Evolutionary conservation across 2,888 invertebrate species (phyloP).

Genomic region (Schizaphis graminum): DNA sequence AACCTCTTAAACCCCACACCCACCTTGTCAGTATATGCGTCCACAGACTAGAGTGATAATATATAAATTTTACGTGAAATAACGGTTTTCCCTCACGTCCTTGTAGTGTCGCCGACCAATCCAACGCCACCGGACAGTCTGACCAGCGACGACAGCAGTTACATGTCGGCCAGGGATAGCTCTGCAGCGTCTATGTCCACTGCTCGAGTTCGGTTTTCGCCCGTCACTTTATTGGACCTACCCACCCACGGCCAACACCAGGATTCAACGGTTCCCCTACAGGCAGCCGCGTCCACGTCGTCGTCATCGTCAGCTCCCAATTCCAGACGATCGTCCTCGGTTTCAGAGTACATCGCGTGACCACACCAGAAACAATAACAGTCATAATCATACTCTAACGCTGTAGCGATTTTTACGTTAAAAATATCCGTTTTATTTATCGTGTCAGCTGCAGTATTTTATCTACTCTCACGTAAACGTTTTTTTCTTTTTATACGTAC

Average conservation of each 20-base stretch:
- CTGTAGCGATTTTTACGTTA: not conserved
- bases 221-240: conserved; percentile 76
- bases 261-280: conserved; percentile 74
- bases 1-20: not conserved
- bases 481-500: not conserved
- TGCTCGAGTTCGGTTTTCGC: conserved; percentile 83
- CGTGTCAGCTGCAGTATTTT: conserved; percentile 14
- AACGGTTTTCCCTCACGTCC: not conserved
- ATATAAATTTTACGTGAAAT: not conserved
- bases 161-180: conserved; percentile 86
- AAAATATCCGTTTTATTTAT: not conserved
- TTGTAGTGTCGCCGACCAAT: conserved; percentile 79
- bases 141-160: conserved; percentile 89
- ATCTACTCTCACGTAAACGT: not conserved
- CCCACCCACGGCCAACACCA: conserved; percentile 74
- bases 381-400: not conserved
- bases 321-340: conserved; percentile 71
- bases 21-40: not conserved
- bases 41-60: not conserved
- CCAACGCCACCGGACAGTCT: conserved; percentile 89
- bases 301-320: conserved; percentile 70
- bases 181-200: conserved; percentile 77
- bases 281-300: conserved; percentile 69
- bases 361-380: not conserved
- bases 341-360: conserved; percentile 48